Evolutionary conservation across 2,113 vertebrate genomes (phyloP).

Genomic region (Centropus unirufus): DNA sequence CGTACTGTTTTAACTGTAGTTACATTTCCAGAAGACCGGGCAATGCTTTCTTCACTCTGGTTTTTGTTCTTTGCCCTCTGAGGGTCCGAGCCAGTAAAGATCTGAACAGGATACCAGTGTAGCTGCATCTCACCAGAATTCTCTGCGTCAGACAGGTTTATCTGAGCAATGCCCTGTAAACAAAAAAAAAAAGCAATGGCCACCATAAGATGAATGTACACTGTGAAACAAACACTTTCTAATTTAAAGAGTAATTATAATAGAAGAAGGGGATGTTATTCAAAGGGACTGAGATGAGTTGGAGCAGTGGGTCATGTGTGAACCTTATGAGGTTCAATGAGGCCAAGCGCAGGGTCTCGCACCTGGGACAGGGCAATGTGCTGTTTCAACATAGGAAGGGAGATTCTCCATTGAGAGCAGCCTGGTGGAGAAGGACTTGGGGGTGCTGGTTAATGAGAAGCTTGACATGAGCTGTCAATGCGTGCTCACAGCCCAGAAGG

Average conservation of each 20-base stretch:
- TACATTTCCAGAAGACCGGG: slow-evolving; percentile 40
- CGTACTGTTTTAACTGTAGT: slow-evolving; percentile 78
- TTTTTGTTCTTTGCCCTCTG: slow-evolving; percentile 71
- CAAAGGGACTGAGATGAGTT: too few relatives aligned
- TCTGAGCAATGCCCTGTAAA: slow-evolving; percentile 87
- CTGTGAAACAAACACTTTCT: not conserved
- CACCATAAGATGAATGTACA: not conserved
- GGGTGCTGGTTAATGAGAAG: too few relatives aligned
- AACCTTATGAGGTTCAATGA: too few relatives aligned
- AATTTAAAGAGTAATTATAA: not conserved
- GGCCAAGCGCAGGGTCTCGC: too few relatives aligned
- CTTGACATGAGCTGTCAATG: too few relatives aligned
- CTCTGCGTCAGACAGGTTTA: slow-evolving; percentile 84
- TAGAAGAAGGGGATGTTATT: not conserved
- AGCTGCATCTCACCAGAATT: slow-evolving; percentile 87
- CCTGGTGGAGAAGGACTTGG: too few relatives aligned
- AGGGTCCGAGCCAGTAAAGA: slow-evolving; percentile 78
- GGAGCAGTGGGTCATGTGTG: too few relatives aligned
- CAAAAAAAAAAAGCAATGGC: not conserved
- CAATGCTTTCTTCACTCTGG: slow-evolving; percentile 53
- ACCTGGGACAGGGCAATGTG: too few relatives aligned
- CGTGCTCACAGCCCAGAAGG: too few relatives aligned
- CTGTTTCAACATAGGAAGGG: too few relatives aligned
- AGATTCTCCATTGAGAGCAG: too few relatives aligned
- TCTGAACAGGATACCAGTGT: slow-evolving; percentile 89